Evolutionary conservation across 2,888 invertebrate genomes (phyloP).

Genomic region (Volucella zonaria): DNA sequence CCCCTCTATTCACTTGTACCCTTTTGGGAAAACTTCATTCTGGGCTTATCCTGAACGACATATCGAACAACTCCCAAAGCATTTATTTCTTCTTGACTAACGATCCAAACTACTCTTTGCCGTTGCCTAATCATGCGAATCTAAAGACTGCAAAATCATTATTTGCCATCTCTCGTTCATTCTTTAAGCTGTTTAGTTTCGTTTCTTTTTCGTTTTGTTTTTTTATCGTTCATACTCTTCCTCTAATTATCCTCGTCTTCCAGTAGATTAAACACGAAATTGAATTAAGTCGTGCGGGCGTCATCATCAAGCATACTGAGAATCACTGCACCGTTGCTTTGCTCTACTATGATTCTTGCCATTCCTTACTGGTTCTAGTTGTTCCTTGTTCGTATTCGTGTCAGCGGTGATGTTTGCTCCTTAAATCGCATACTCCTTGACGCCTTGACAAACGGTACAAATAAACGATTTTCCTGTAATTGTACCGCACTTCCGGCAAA

Average conservation of each 20-base stretch:
- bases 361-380: neutral
- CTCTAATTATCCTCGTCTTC: constrained; percentile 62
- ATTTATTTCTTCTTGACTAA: neutral
- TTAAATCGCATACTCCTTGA: constrained; percentile 38
- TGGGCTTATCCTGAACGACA: neutral
- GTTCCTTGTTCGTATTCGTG: constrained; percentile 16
- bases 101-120: constrained; percentile 8
- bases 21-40: too few relatives aligned
- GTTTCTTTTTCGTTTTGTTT: constrained; percentile 10
- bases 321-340: constrained; percentile 53
- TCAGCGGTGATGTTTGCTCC: neutral
- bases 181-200: neutral
- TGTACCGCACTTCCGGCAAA: constrained; percentile 67
- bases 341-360: neutral
- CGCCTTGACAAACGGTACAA: constrained; percentile 48
- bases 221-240: neutral
- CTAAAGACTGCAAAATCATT: constrained; percentile 18
- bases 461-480: constrained; percentile 54
- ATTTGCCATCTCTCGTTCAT: constrained; percentile 16
- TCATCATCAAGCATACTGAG: constrained; percentile 45
- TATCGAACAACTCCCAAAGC: neutral
- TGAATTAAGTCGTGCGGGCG: constrained; percentile 50
- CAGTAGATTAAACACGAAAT: constrained; percentile 65
- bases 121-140: constrained; percentile 44
- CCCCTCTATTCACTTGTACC: too few relatives aligned